These are phyloP conservation scores for Hyles vespertilio DNA, from an alignment of 1,140 invertebrate species.

Conservation along the genomic window DNA sequence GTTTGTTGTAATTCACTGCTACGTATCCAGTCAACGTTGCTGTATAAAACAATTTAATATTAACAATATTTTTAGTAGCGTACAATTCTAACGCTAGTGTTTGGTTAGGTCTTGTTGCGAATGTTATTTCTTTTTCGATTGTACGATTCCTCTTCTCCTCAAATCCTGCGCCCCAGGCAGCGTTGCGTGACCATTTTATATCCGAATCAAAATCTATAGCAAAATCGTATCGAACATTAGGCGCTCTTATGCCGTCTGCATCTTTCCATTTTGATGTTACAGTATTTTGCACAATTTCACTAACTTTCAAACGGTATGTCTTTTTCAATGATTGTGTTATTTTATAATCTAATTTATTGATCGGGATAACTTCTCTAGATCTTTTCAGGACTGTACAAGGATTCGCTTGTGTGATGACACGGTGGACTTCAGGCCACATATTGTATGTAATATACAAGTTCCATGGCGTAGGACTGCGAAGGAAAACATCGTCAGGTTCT, in stretches of 20 bases:
- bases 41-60: conserved; percentile 36
- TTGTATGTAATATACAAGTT: conserved; percentile 23
- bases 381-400: too few relatives aligned
- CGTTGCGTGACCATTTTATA: too few relatives aligned
- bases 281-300: conserved; percentile 6
- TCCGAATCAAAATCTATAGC: too few relatives aligned
- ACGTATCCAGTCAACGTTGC: conserved; percentile 32
- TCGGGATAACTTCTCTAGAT: too few relatives aligned
- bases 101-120: conserved; percentile 24
- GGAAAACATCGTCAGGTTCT: conserved; percentile 19
- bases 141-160: too few relatives aligned
- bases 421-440: conserved; percentile 20
- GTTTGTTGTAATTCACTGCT: conserved; percentile 30
- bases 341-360: too few relatives aligned
- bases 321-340: too few relatives aligned
- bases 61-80: conserved; percentile 22
- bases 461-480: conserved; percentile 27
- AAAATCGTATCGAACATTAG: too few relatives aligned
- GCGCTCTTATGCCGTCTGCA: not conserved
- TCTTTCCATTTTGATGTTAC: conserved; percentile 16
- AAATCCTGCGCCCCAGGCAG: too few relatives aligned
- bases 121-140: too few relatives aligned
- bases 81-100: conserved; percentile 22
- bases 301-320: too few relatives aligned
- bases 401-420: conserved; percentile 12